phyloP scores from a whole-genome alignment of 2,797 vertebrate species.

The Cossypha heuglini region DNA sequence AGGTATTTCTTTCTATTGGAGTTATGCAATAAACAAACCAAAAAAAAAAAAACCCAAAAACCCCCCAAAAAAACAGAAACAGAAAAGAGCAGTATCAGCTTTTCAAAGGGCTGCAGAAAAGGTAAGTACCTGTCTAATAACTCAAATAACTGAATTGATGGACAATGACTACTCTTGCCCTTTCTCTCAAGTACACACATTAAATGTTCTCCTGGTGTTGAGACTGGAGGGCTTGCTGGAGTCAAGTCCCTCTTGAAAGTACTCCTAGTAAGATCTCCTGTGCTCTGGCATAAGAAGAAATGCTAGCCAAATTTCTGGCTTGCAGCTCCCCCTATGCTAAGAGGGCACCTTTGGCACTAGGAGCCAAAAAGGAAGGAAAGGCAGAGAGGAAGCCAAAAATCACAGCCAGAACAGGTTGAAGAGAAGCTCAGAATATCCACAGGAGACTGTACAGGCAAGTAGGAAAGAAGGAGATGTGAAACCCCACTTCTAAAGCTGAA shows the following conservation, averaged over 20 bases:
- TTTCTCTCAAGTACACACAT: not conserved
- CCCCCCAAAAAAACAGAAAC: not conserved
- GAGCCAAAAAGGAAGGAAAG: not conserved
- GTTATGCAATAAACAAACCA: conserved; percentile 59
- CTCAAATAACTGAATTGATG: not conserved
- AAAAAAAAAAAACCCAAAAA: not conserved
- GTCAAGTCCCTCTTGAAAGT: not conserved
- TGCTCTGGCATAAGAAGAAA: not conserved
- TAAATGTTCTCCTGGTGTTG: not conserved
- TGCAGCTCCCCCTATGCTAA: not conserved
- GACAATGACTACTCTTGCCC: not conserved
- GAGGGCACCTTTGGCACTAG: not conserved
- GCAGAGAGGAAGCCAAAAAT: not conserved
- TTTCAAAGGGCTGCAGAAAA: not conserved
- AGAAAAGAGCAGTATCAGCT: not conserved
- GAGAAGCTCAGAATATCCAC: not conserved
- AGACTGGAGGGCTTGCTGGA: not conserved
- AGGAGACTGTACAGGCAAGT: not conserved
- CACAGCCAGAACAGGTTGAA: not conserved
- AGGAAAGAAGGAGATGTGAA: not conserved
- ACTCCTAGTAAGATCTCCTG: not conserved
- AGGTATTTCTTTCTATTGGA: conserved; percentile 50
- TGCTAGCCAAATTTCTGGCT: rapidly evolving
- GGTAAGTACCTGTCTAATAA: not conserved
- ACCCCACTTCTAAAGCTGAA: not conserved